Conservation (phyloP, 2,888 invertebrate species). For the Aphrophora alni region DNA sequence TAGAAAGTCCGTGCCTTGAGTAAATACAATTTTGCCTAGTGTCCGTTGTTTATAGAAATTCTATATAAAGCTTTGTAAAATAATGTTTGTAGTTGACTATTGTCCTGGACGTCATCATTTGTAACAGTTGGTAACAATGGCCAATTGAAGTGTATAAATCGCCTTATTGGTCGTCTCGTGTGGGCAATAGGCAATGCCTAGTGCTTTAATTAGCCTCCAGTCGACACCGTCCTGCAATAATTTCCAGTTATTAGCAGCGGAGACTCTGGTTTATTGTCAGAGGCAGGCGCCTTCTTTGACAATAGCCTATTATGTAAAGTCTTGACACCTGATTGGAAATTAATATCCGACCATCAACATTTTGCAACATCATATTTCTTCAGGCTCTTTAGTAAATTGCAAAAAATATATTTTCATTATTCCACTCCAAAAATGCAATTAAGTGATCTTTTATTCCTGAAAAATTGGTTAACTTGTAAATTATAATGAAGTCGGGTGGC, state of each 20-base stretch:
- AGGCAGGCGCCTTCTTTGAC: background rate
- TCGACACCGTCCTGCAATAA: background rate
- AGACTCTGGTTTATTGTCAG: background rate
- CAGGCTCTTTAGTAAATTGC: background rate
- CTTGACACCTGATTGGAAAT: background rate
- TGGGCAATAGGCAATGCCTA: background rate
- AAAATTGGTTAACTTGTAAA: too few relatives aligned
- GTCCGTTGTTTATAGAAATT: background rate
- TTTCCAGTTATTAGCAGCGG: background rate
- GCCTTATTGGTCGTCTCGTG: background rate
- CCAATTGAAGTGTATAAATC: background rate
- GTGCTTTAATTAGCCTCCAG: background rate
- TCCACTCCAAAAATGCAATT: background rate
- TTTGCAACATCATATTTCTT: background rate
- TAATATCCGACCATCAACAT: background rate
- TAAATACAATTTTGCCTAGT: background rate
- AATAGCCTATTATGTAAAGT: background rate
- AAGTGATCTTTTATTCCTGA: background rate
- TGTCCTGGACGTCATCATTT: background rate
- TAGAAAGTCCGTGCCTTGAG: background rate
- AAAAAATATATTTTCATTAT: background rate
- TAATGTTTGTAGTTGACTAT: background rate
- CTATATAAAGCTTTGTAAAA: conserved; percentile 4
- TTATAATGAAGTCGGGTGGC: too few relatives aligned
- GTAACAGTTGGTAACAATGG: background rate